phyloP scores from a whole-genome alignment of 2,888 invertebrate species.

The Cotesia congregata region DNA sequence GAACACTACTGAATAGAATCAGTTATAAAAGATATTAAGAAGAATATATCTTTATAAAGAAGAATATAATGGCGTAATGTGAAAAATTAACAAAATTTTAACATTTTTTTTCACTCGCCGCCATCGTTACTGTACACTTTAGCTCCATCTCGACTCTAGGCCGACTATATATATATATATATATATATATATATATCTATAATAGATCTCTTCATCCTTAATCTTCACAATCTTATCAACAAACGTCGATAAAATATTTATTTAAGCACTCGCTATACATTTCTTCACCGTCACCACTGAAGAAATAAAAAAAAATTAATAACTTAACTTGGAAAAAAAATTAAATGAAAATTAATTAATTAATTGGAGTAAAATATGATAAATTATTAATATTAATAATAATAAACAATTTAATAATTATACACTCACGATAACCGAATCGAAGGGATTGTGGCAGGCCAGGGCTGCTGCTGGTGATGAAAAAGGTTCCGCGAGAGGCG shows the following conservation, averaged over 20 bases:
- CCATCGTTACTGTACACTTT: slow-evolving; percentile 19
- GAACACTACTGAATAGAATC: background rate
- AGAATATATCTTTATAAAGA: background rate
- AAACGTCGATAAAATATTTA: slow-evolving; percentile 13
- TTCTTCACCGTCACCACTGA: background rate
- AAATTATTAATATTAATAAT: slow-evolving; percentile 2
- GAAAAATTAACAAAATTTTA: background rate
- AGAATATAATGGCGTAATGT: background rate
- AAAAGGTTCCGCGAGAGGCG: slow-evolving; percentile 48
- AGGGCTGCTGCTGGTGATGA: slow-evolving; percentile 60
- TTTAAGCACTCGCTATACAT: background rate
- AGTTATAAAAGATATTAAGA: too few relatives aligned
- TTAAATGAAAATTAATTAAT: slow-evolving; percentile 7
- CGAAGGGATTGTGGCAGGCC: slow-evolving; percentile 70
- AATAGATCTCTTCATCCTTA: slow-evolving; percentile 8
- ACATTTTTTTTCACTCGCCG: slow-evolving; percentile 8
- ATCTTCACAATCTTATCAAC: slow-evolving; percentile 14
- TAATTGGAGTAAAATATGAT: background rate
- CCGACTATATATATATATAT: background rate
- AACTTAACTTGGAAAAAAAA: background rate
- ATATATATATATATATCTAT: too few relatives aligned
- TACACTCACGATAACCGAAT: slow-evolving; percentile 69
- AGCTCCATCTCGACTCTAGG: slow-evolving; percentile 33
- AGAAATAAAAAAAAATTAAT: slow-evolving; percentile 14
- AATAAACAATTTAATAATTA: too few relatives aligned